Evolutionary conservation across 2,888 invertebrate species (phyloP).

Genomic region (Lithophane socia): DNA sequence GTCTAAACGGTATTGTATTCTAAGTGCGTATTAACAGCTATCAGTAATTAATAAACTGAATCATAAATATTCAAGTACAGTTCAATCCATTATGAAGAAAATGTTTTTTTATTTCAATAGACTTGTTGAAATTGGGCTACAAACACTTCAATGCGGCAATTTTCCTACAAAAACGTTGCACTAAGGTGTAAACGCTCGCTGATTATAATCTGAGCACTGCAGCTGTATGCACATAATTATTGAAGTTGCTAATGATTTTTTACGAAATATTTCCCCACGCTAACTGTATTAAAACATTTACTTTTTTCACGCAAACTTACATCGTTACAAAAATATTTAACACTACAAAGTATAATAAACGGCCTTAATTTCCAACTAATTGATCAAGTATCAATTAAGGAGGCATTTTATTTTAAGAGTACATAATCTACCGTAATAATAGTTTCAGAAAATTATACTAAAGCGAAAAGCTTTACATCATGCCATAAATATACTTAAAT

Average conservation of each 20-base stretch:
- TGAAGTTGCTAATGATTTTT: constrained; percentile 56
- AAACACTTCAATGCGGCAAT: constrained; percentile 44
- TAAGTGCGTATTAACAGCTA: constrained; percentile 29
- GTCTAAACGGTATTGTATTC: neutral
- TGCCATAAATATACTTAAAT: neutral
- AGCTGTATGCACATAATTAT: constrained; percentile 56
- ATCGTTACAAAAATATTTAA: constrained; percentile 19
- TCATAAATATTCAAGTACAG: constrained; percentile 44
- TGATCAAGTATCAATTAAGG: neutral
- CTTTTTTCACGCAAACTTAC: constrained; percentile 19
- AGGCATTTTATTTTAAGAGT: neutral
- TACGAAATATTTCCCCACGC: constrained; percentile 57
- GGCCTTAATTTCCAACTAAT: neutral
- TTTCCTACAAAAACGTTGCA: constrained; percentile 57
- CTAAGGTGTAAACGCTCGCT: constrained; percentile 58
- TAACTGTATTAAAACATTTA: neutral
- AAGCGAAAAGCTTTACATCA: neutral
- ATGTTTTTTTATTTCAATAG: constrained; percentile 37
- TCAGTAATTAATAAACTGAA: constrained; percentile 34
- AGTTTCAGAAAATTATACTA: neutral
- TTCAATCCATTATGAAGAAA: constrained; percentile 24
- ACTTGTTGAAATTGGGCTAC: constrained; percentile 51
- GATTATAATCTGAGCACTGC: constrained; percentile 58
- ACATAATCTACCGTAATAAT: neutral
- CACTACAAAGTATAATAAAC: neutral